Evolutionary conservation across 2,888 invertebrate genomes (phyloP).

Genomic region (Andrena hattorfiana): DNA sequence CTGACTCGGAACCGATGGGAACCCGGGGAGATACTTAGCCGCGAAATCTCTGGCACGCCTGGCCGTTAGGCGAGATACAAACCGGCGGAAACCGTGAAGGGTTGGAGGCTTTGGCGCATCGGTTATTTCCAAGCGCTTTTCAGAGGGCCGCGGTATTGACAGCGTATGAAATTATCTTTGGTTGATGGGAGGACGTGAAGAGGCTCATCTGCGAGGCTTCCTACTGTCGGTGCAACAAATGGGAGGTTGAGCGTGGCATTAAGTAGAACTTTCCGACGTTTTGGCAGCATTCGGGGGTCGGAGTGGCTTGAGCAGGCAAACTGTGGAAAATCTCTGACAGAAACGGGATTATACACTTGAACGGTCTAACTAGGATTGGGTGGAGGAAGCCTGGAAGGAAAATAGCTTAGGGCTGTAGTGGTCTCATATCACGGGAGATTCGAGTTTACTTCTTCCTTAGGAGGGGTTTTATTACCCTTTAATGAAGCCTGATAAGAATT

Average conservation of each 20-base stretch:
- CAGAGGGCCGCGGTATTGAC: not conserved
- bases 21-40: constrained; percentile 37
- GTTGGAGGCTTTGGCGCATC: not conserved
- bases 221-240: not conserved
- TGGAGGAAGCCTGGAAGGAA: not conserved
- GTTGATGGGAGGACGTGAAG: no score
- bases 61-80: constrained; percentile 24
- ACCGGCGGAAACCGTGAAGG: not conserved
- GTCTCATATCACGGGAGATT: constrained; percentile 9
- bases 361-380: no score
- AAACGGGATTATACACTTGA: no score
- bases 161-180: constrained; percentile 10
- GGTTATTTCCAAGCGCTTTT: not conserved
- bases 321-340: no score
- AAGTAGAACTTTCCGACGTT: not conserved
- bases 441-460: not conserved
- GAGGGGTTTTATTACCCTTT: not conserved
- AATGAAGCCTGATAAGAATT: constrained; percentile 28
- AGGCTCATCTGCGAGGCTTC: not conserved
- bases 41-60: constrained; percentile 53
- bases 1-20: constrained; percentile 31
- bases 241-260: not conserved
- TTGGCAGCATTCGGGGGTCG: not conserved
- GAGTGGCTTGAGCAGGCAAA: not conserved
- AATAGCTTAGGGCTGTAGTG: not conserved